phyloP scores from a whole-genome alignment of 1,140 invertebrate species.

The Neodiprion lecontei region DNA sequence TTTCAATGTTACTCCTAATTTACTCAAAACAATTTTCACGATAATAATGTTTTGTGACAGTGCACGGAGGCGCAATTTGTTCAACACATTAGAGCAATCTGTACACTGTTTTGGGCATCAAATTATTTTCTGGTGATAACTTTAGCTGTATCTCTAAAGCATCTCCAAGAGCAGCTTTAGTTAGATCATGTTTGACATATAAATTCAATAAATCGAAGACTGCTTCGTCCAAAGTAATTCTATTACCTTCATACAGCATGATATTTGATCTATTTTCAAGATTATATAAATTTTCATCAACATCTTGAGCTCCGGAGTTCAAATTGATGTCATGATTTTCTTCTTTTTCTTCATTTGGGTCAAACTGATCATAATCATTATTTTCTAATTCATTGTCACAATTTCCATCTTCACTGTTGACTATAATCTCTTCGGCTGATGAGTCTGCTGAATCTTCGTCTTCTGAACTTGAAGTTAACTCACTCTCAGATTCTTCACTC shows the following conservation, averaged over 20 bases:
- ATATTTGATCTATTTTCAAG: not conserved
- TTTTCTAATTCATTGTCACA: not conserved
- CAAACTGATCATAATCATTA: not conserved
- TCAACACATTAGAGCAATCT: conserved; percentile 26
- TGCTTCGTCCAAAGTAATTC: conserved; percentile 13
- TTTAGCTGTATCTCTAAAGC: conserved; percentile 18
- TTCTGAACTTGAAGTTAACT: not conserved
- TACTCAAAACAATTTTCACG: conserved; percentile 25
- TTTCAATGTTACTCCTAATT: conserved; percentile 3
- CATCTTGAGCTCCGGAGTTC: not conserved
- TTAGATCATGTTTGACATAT: conserved; percentile 24
- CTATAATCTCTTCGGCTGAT: not conserved
- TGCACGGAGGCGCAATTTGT: conserved; percentile 18
- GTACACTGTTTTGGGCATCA: conserved; percentile 25
- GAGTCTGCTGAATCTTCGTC: not conserved
- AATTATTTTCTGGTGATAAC: conserved; percentile 25
- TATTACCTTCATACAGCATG: not conserved
- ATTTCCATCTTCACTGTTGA: not conserved
- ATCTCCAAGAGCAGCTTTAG: conserved; percentile 23
- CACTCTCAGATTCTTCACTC: not conserved
- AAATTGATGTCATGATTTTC: not conserved
- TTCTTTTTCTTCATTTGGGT: not conserved
- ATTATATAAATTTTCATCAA: not conserved
- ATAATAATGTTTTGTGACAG: conserved; percentile 27
- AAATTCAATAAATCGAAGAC: conserved; percentile 25